Evolutionary conservation across 1,140 invertebrate genomes (phyloP).

Genomic region (Portunus trituberculatus): DNA sequence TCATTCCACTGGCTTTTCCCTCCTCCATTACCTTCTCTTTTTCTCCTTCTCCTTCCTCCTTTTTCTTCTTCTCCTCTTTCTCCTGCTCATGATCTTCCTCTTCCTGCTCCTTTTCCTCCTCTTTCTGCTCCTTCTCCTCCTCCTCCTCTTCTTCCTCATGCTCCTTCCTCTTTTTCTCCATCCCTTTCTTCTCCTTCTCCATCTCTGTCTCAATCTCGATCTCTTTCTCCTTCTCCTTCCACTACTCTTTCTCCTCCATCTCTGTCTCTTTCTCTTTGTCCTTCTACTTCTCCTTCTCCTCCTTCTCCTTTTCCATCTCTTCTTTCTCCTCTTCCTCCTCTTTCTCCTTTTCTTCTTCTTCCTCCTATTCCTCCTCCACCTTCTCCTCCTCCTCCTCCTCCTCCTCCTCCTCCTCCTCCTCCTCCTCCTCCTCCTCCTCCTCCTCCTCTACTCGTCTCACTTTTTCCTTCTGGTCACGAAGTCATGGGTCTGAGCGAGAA

Average conservation of each 20-base stretch:
- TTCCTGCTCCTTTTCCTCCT: not conserved
- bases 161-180: not conserved
- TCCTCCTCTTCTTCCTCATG: not conserved
- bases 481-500: too few species aligned
- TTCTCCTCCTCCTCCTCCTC: not conserved
- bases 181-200: not conserved
- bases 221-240: not conserved
- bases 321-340: not conserved
- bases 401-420: conserved; percentile 25
- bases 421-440: not conserved
- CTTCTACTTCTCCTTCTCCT: not conserved
- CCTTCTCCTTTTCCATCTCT: not conserved
- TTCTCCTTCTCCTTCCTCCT: conserved; percentile 13
- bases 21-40: not conserved
- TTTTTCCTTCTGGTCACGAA: too few species aligned
- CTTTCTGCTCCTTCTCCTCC: not conserved
- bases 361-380: not conserved
- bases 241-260: not conserved
- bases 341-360: not conserved
- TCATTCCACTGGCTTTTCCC: not conserved
- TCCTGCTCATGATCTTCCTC: not conserved
- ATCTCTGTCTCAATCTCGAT: not conserved
- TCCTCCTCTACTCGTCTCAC: too few species aligned
- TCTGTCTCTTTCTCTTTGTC: not conserved
- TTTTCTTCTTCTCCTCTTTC: not conserved